A percentile compares a stretch with the other conserved stretches of the same genome.
phyloP scores from a whole-genome alignment of 2,113 vertebrate species.

The Bubo scandiacus region DNA sequence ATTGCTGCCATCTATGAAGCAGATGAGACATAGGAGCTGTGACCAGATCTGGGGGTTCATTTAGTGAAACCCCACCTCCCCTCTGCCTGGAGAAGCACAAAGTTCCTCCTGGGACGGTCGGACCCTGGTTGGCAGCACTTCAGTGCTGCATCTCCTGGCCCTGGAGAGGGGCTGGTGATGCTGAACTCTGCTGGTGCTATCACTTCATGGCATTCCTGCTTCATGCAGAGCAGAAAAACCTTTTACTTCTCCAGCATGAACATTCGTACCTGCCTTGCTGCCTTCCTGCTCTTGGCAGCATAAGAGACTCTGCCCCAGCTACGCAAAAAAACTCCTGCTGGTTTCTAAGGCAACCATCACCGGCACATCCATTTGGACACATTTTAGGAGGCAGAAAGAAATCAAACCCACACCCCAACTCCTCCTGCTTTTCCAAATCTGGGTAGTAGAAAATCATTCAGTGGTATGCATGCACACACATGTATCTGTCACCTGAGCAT shows the following conservation, averaged over 20 bases:
- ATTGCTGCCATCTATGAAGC: background rate
- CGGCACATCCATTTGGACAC: background rate
- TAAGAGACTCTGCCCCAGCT: background rate
- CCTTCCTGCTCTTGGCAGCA: background rate
- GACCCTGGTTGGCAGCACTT: background rate
- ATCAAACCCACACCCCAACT: background rate
- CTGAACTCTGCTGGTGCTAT: background rate
- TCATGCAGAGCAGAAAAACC: background rate
- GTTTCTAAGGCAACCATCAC: slow-evolving; percentile 64
- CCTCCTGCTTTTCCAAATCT: background rate
- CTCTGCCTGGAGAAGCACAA: background rate
- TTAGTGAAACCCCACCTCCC: background rate
- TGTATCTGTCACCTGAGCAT: background rate
- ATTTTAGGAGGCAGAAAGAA: background rate
- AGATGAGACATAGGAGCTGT: background rate
- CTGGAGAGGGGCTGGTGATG: background rate
- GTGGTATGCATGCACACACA: fast-evolving
- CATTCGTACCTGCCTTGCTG: background rate
- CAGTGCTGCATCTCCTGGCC: background rate
- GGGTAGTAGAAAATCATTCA: background rate
- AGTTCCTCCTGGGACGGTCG: background rate
- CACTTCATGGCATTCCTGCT: background rate
- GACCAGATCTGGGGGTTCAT: background rate
- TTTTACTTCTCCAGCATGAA: background rate
- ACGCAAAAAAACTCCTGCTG: background rate